Conservation (phyloP, 2,797 vertebrate species). For the Anguilla marmorata region DNA sequence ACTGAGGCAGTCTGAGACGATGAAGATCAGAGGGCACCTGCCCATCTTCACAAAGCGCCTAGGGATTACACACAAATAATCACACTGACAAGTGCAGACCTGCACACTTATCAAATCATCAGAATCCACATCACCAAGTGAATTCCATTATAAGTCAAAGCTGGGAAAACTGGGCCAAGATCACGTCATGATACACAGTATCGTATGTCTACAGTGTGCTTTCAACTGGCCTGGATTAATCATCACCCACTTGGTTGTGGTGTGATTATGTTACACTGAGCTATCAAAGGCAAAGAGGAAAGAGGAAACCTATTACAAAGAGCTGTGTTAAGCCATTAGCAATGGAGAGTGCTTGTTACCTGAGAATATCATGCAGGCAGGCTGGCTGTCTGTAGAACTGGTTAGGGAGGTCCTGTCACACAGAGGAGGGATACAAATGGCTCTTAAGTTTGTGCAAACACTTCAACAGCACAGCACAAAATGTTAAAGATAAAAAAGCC, state of each 20-base stretch:
- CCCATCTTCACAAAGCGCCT: conserved; percentile 80
- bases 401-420: conserved; percentile 88
- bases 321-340: background rate
- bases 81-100: background rate
- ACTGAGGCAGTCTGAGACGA: conserved; percentile 86
- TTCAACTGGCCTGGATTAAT: background rate
- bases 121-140: background rate
- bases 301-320: background rate
- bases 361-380: conserved; percentile 84
- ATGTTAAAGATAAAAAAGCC: background rate
- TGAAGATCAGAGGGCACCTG: conserved; percentile 83
- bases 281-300: background rate
- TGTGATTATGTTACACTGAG: background rate
- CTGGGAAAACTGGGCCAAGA: background rate
- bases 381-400: conserved; percentile 88
- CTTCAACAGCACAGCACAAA: background rate
- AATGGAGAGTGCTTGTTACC: conserved; percentile 65
- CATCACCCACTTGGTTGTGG: background rate
- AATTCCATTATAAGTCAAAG: background rate
- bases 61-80: conserved; percentile 31
- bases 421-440: conserved; percentile 43
- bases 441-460: background rate
- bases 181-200: background rate
- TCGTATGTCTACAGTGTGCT: background rate
- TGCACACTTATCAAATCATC: background rate